Evolutionary conservation across 1,140 invertebrate genomes (phyloP).

Genomic region (Parasteatoda tepidariorum): DNA sequence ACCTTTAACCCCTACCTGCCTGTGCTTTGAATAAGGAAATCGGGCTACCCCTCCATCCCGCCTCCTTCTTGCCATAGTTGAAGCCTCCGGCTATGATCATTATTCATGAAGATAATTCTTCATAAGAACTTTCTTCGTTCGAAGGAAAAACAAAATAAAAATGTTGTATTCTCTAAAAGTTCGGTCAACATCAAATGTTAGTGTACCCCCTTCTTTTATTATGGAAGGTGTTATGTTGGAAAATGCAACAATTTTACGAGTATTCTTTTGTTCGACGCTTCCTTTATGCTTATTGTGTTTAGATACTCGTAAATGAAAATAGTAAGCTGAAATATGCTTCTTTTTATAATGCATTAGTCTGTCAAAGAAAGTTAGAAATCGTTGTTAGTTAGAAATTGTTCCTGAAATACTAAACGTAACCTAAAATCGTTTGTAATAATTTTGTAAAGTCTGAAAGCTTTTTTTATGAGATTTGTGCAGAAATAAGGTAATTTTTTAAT

Average conservation of each 20-base stretch:
- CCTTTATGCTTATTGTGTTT: not conserved
- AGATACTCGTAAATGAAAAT: too few relatives aligned
- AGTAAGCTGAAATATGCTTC: too few relatives aligned
- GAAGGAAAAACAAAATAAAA: not conserved
- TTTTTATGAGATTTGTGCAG: too few relatives aligned
- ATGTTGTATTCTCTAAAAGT: not conserved
- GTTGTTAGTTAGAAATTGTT: too few relatives aligned
- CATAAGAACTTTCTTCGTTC: conserved; percentile 9
- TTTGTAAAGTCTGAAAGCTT: too few relatives aligned
- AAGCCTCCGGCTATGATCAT: conserved; percentile 13
- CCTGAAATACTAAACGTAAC: too few relatives aligned
- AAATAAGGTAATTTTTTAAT: too few relatives aligned
- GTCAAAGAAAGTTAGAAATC: too few relatives aligned
- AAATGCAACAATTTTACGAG: not conserved
- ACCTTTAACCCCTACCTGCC: conserved; percentile 14
- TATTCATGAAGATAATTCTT: conserved; percentile 31
- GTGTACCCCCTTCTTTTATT: not conserved
- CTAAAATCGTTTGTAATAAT: too few relatives aligned
- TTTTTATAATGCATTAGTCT: too few relatives aligned
- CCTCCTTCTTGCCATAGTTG: not conserved
- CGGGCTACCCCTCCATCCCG: not conserved
- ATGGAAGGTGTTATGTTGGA: not conserved
- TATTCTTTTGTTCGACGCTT: not conserved
- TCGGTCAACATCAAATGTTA: not conserved
- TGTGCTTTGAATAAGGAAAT: conserved; percentile 33